These are phyloP conservation scores for Caenorhabditis sp. DNA, from an alignment of 2,888 invertebrate species.

Conservation along the genomic window DNA sequence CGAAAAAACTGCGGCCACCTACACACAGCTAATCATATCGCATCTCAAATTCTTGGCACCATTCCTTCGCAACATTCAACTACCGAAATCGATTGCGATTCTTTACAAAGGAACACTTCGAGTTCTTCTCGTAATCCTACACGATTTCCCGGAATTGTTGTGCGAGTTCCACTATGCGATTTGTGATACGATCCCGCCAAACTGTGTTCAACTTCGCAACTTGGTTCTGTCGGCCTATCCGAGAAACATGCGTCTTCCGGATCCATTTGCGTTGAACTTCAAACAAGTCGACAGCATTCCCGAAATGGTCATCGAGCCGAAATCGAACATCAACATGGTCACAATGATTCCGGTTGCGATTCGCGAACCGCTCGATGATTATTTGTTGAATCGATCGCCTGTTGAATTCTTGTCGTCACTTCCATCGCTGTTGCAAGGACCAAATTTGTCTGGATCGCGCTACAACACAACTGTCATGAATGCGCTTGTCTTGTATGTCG, in stretches of 20 bases:
- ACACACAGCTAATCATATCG: conserved; percentile 92
- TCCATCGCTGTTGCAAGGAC: conserved; percentile 57
- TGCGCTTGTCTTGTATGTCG: conserved; percentile 94
- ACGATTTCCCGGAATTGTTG: conserved; percentile 98
- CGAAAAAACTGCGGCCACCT: conserved; percentile 76
- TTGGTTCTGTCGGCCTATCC: conserved; percentile 97
- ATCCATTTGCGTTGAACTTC: conserved; percentile 96
- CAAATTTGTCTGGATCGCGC: conserved; percentile 80
- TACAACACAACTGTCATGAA: conserved; percentile 97
- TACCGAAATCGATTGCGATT: conserved; percentile 89
- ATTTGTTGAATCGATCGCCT: conserved; percentile 79
- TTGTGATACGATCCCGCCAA: conserved; percentile 98
- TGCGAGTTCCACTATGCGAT: conserved; percentile 99
- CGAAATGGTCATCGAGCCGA: conserved; percentile 69
- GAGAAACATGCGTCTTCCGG: conserved; percentile 94
- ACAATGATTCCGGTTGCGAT: conserved; percentile 61
- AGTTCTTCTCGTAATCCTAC: conserved; percentile 90
- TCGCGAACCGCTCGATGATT: conserved; percentile 87
- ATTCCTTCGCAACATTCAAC: conserved; percentile 93
- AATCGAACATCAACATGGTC: conserved; percentile 61
- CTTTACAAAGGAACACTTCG: conserved; percentile 86
- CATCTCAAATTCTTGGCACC: conserved; percentile 95
- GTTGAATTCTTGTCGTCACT: conserved; percentile 74
- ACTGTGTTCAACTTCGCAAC: conserved; percentile 98
- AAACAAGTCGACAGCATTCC: conserved; percentile 75